phyloP scores from a whole-genome alignment of 2,888 invertebrate genomes.

The Blastobasis adustella region DNA sequence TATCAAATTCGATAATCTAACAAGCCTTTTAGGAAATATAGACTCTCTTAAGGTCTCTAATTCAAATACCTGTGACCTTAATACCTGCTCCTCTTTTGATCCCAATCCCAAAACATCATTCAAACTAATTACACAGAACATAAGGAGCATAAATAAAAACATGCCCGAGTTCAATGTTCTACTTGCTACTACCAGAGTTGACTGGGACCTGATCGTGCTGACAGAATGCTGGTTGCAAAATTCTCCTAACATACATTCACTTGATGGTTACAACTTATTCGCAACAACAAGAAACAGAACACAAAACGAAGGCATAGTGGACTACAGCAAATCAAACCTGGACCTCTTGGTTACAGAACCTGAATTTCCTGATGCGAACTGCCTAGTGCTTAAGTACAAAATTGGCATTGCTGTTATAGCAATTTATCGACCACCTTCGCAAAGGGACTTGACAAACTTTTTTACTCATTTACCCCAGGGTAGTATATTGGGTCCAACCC shows the following conservation, averaged over 20 bases:
- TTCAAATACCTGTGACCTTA: neutral
- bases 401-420: too few relatives aligned
- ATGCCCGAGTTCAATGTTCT: constrained; percentile 11
- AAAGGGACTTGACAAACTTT: too few relatives aligned
- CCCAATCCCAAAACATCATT: neutral
- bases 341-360: neutral
- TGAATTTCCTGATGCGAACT: too few relatives aligned
- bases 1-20: neutral
- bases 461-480: too few relatives aligned
- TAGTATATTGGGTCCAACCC: too few relatives aligned
- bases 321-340: constrained; percentile 11
- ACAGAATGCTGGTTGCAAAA: constrained; percentile 18
- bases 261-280: constrained; percentile 10
- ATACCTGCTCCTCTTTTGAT: neutral
- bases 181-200: constrained; percentile 7
- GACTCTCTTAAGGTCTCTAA: neutral
- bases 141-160: constrained; percentile 17
- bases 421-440: too few relatives aligned
- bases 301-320: constrained; percentile 20
- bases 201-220: constrained; percentile 18
- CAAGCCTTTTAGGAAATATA: neutral
- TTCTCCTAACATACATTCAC: constrained; percentile 8
- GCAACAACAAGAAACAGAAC: constrained; percentile 9
- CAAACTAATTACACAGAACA: constrained; percentile 18
- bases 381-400: too few relatives aligned